phyloP scores from a whole-genome alignment of 2,797 vertebrate genomes.

The Onychomys leucogaster region DNA sequence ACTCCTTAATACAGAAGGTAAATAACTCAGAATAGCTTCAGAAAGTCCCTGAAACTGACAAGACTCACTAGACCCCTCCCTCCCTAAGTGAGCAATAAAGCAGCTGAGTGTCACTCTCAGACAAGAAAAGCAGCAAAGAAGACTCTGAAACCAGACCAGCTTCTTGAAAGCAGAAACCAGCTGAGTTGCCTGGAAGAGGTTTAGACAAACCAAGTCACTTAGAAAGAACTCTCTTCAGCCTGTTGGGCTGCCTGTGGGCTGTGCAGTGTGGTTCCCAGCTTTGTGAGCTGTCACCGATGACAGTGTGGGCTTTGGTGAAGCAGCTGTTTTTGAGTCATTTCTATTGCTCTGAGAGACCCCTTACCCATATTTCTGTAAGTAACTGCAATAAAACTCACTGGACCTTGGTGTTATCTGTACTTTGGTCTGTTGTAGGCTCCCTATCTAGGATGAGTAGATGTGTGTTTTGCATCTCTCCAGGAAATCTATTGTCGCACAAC shows the following conservation, averaged over 20 bases:
- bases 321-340: background rate
- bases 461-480: background rate
- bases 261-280: background rate
- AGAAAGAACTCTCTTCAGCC: background rate
- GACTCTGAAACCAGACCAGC: background rate
- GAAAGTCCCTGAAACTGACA: background rate
- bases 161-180: background rate
- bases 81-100: background rate
- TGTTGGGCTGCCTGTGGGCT: background rate
- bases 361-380: background rate
- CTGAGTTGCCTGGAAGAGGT: no score
- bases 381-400: background rate
- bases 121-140: background rate
- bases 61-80: background rate
- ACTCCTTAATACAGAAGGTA: background rate
- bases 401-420: background rate
- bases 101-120: background rate
- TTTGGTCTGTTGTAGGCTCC: background rate
- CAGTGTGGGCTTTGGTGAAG: background rate
- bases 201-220: background rate
- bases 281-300: background rate
- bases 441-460: background rate
- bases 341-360: background rate
- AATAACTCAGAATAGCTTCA: background rate
- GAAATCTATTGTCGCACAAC: background rate